Conservation (phyloP, 2,888 invertebrate genomes). For the Zaprionus obscuricornis region DNA sequence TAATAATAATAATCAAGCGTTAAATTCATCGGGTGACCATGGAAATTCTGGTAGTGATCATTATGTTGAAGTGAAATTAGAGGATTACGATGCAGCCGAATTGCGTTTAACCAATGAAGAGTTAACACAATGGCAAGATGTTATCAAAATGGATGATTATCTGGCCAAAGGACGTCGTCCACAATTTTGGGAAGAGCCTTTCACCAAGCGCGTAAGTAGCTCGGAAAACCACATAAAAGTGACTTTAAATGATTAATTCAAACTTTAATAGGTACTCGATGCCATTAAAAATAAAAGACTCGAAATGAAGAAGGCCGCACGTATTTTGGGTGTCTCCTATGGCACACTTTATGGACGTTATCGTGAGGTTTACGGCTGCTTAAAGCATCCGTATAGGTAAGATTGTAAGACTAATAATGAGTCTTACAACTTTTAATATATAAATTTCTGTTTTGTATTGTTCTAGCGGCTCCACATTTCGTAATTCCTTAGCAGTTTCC, state of each 20-base stretch:
- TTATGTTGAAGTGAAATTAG: conserved; percentile 73
- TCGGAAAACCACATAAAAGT: background rate
- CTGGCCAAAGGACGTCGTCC: conserved; percentile 92
- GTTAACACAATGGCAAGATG: conserved; percentile 85
- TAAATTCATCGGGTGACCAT: no score
- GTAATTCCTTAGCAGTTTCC: conserved; percentile 61
- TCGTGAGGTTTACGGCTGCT: conserved; percentile 93
- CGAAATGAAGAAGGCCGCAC: conserved; percentile 96
- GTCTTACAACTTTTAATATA: background rate
- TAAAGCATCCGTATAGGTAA: conserved; percentile 94
- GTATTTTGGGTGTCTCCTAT: conserved; percentile 94
- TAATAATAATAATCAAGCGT: no score
- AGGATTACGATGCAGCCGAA: conserved; percentile 79
- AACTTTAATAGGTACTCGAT: conserved; percentile 90
- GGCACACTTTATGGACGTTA: conserved; percentile 95
- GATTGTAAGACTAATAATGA: conserved; percentile 4
- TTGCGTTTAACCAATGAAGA: conserved; percentile 79
- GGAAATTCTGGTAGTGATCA: conserved; percentile 15
- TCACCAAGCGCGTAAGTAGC: conserved; percentile 88
- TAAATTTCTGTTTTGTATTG: background rate
- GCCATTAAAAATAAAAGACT: conserved; percentile 94
- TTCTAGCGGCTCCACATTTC: conserved; percentile 71
- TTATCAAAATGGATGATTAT: conserved; percentile 94
- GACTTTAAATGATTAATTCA: background rate
- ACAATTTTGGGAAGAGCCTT: conserved; percentile 96